Conservation (phyloP, 2,797 vertebrate genomes). For the Pseudomugil gertrudae region DNA sequence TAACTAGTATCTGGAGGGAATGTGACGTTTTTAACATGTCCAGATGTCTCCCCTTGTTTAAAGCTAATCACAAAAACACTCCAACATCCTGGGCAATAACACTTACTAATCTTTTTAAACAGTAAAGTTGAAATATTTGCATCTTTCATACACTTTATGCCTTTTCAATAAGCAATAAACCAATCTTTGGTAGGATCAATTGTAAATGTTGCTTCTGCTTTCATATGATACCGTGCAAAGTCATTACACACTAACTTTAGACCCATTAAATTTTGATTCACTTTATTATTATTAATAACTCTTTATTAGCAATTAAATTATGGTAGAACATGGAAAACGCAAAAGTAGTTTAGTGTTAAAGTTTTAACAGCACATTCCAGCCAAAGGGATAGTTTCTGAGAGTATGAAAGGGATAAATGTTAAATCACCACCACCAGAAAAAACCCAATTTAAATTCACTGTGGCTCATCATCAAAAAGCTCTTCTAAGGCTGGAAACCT, state of each 20-base stretch:
- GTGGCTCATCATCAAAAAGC: background rate
- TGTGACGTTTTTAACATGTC: background rate
- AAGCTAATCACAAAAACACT: background rate
- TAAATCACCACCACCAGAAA: background rate
- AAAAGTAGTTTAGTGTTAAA: slow-evolving; percentile 19
- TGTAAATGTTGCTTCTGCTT: background rate
- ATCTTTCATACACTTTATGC: background rate
- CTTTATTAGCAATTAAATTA: slow-evolving; percentile 14
- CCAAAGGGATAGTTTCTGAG: slow-evolving; percentile 26
- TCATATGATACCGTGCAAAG: background rate
- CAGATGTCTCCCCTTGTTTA: background rate
- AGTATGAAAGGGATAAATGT: slow-evolving; percentile 19
- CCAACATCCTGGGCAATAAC: background rate
- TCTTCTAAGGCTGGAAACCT: slow-evolving; percentile 22
- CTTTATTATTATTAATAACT: too few species aligned
- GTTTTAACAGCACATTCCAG: slow-evolving; percentile 28
- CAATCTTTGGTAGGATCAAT: background rate
- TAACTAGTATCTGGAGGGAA: background rate
- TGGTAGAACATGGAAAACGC: too few species aligned
- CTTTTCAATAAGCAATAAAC: background rate
- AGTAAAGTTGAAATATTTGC: background rate
- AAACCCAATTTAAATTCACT: slow-evolving; percentile 1
- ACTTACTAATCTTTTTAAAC: background rate
- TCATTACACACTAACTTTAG: too few species aligned
- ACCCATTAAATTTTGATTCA: too few species aligned